A percentile compares a stretch with the other conserved stretches of the same genome.
Conservation (phyloP, 2,888 invertebrate species). For the Drosophila phalerata region DNA sequence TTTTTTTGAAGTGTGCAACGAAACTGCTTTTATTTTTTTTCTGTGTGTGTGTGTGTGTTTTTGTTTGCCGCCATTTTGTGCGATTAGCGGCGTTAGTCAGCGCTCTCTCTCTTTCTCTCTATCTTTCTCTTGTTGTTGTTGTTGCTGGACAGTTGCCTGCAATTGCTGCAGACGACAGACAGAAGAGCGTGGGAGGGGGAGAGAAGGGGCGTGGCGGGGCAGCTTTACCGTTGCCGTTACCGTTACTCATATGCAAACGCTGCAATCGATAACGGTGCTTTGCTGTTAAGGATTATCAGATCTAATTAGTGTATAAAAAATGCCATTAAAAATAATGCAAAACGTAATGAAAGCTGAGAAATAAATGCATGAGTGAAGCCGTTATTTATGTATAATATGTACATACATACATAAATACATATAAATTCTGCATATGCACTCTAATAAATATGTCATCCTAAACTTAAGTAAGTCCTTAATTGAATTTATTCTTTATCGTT, state of each 20-base stretch:
- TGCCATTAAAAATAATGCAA: neutral
- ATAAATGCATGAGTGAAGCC: neutral
- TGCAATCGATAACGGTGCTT: conserved; percentile 48
- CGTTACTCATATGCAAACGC: conserved; percentile 29
- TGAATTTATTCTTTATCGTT: too few relatives aligned
- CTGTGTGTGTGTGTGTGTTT: conserved; percentile 3
- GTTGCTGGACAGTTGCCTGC: conserved; percentile 52
- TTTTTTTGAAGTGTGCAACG: conserved; percentile 1
- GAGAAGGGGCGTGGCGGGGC: neutral
- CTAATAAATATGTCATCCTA: too few relatives aligned
- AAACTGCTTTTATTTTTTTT: neutral
- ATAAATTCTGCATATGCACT: too few relatives aligned
- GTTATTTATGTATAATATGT: neutral
- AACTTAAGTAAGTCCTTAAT: too few relatives aligned
- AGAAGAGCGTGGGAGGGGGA: neutral
- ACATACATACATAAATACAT: neutral
- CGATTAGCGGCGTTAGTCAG: conserved; percentile 66
- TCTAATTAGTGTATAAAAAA: conserved; percentile 34
- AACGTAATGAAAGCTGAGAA: neutral
- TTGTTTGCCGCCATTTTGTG: conserved; percentile 76
- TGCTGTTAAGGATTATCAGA: conserved; percentile 35
- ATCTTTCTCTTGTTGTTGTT: conserved; percentile 23
- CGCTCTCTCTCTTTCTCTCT: conserved; percentile 8
- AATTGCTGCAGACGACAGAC: conserved; percentile 25
- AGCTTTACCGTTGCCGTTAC: conserved; percentile 26